Base-by-base conservation (phyloP, 1,140 invertebrate species). In the Drosophila burlai region DNA sequence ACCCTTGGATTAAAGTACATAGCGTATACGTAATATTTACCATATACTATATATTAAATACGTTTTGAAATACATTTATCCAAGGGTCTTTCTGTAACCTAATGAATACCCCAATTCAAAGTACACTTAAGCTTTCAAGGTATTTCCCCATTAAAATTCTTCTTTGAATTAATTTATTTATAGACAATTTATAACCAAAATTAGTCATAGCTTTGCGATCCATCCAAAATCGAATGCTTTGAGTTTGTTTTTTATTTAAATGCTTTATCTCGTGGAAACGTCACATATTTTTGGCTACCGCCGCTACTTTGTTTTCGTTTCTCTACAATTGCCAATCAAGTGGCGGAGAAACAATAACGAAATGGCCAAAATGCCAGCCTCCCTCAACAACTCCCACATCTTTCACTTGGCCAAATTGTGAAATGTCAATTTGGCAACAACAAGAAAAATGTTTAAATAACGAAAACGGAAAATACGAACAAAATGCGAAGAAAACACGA, bases 391-490 rank as follows among this genome's bases (percentile, higher is more conserved):
- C 77, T 81, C 77, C 62, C 77, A 60, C 67, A 67, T 83, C 80
- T 87, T 76, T 76, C 57, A 52, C 71, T 57, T 80, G 74, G 50
- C 63, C 60, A 43, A 43, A 74, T 89, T 89, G 85, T 90, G 81
- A 89, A 89, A 89, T 85, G 81, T 85, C 79, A 89, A 89, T 89
- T 89, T 90, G 85, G 82, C 85, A 89, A 90, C 67, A 76, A 50
- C 77, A 62, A 79, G 77, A 79, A 58, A 79, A 52, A 79, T 78
- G 66, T 81, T 78, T 85, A 57, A 57, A 84, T 79, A 87, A 80
- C 76, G 65, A 67, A 71, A 71, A 68, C 67, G 62, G 74, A 60
- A 66, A 31, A 55, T 62, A 26, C 61, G 26, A 64, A 36, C 26
- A 79, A 68, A 65, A 80, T 43, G 54, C 43, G 36, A 26, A 45